A percentile compares a stretch with the other conserved stretches of the same genome.
phyloP scores from a whole-genome alignment of 2,113 vertebrate genomes.

The Tenebrosternarchus preto region DNA sequence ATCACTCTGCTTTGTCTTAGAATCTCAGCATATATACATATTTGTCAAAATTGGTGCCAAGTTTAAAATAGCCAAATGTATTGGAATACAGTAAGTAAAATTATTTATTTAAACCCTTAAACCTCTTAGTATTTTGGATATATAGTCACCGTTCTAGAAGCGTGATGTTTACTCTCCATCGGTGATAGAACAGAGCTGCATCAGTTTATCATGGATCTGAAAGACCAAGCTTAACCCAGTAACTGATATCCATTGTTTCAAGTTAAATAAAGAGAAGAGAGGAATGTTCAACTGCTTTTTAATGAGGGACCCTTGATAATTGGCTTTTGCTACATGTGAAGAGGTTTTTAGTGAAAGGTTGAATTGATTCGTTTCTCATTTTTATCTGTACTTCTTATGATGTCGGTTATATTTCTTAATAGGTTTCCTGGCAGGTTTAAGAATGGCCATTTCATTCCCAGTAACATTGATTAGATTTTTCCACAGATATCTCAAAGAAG shows the following conservation, averaged over 20 bases:
- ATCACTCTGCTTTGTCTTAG: too few species aligned
- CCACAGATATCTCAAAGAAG: background rate
- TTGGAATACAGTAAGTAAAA: too few species aligned
- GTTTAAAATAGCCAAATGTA: too few species aligned
- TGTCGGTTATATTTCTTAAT: constrained; percentile 1
- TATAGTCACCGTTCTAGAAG: background rate
- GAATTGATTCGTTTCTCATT: background rate
- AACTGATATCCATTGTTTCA: background rate
- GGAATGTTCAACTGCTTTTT: background rate
- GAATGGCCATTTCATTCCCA: background rate
- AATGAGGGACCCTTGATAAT: background rate
- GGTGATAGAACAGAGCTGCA: background rate
- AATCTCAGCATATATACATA: too few species aligned
- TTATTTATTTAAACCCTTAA: too few species aligned
- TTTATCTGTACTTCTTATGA: background rate
- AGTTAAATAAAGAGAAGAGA: background rate
- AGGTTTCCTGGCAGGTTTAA: background rate
- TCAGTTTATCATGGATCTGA: background rate
- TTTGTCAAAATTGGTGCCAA: too few species aligned
- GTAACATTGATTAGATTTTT: background rate
- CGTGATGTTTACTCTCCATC: background rate
- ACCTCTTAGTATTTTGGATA: too few species aligned
- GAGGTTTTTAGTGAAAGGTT: constrained; percentile 12
- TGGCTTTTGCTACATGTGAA: background rate
- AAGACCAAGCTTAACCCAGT: background rate